phyloP scores from a whole-genome alignment of 2,113 vertebrate species.

The Cervus canadensis region DNA sequence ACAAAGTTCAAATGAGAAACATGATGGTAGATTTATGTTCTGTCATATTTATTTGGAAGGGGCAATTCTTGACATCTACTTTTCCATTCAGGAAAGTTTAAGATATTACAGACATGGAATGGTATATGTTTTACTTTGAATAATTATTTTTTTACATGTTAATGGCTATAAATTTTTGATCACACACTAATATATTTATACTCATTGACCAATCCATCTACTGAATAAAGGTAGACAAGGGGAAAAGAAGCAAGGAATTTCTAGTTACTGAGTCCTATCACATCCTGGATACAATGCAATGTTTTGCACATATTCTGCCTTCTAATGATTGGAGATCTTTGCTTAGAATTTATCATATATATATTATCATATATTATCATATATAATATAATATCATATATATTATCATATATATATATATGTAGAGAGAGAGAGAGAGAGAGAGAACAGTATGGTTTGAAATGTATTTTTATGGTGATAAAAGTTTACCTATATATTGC shows the following conservation, averaged over 20 bases:
- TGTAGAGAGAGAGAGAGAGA: no score
- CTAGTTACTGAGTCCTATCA: background rate
- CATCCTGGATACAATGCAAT: background rate
- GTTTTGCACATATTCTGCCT: background rate
- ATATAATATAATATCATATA: background rate
- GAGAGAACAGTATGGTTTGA: background rate
- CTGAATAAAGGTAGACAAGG: background rate
- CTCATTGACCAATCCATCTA: background rate
- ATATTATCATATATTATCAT: no score
- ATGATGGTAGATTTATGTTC: background rate
- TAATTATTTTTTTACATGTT: background rate
- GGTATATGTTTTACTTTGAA: background rate
- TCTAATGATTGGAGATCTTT: background rate
- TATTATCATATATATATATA: background rate
- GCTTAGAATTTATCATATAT: background rate
- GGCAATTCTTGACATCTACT: background rate
- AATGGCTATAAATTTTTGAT: background rate
- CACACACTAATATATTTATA: background rate
- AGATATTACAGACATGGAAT: background rate
- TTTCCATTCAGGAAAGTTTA: background rate
- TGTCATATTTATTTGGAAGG: background rate
- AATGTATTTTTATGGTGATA: background rate
- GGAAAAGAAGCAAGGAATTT: background rate
- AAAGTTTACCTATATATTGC: background rate
- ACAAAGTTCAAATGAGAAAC: background rate